These are phyloP conservation scores for Rotaria magnacalcarata DNA, from an alignment of 2,888 invertebrate species.

Conservation along the genomic window DNA sequence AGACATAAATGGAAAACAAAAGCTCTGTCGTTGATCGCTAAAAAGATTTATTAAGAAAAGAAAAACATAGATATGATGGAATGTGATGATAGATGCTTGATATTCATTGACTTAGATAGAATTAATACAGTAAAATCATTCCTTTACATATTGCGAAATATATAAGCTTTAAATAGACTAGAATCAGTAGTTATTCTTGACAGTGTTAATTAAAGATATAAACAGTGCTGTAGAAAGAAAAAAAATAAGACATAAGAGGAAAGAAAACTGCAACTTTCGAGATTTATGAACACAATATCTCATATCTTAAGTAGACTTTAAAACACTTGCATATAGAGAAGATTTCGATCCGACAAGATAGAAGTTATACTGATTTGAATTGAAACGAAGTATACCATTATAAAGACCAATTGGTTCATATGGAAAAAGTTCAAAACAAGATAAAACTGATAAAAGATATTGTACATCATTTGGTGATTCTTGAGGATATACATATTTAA, in stretches of 20 bases:
- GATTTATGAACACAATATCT: neutral
- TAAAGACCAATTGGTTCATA: neutral
- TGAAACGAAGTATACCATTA: constrained; percentile 10
- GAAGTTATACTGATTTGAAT: neutral
- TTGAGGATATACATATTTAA: neutral
- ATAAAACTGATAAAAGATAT: neutral
- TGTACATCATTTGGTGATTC: neutral
- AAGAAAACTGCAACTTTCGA: neutral
- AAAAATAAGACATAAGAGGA: no score
- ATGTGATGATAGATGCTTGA: no score
- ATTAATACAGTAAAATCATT: no score
- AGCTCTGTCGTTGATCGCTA: neutral
- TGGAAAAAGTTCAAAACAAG: constrained; percentile 12
- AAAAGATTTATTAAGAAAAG: neutral
- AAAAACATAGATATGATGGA: neutral
- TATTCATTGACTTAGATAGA: no score
- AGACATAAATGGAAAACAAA: neutral
- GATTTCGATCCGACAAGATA: constrained; percentile 23
- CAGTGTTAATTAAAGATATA: neutral
- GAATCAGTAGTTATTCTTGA: no score
- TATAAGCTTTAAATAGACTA: no score
- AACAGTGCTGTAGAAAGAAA: neutral
- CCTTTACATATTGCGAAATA: no score
- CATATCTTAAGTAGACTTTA: neutral
- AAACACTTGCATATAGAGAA: neutral